Evolutionary conservation across 2,888 invertebrate species (phyloP).

Genomic region (Mythimna impura): DNA sequence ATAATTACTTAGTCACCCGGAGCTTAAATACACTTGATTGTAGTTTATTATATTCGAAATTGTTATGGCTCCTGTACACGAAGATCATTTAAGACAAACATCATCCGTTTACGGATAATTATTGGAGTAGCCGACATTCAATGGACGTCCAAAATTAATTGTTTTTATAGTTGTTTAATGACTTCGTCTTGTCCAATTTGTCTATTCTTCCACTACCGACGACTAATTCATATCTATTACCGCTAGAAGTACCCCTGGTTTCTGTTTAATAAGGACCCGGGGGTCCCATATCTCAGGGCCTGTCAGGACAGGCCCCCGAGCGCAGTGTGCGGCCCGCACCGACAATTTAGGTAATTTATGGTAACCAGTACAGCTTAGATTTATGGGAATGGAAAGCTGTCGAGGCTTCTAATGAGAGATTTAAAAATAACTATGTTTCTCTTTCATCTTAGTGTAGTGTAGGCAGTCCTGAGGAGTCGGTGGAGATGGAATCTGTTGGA

Average conservation of each 20-base stretch:
- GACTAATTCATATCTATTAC: slow-evolving; percentile 58
- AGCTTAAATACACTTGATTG: slow-evolving; percentile 41
- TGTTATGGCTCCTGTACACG: slow-evolving; percentile 29
- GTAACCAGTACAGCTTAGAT: slow-evolving; percentile 55
- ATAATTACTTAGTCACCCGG: slow-evolving; percentile 45
- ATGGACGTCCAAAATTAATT: slow-evolving; percentile 19
- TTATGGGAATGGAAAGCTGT: slow-evolving; percentile 63
- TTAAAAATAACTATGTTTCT: slow-evolving; percentile 61
- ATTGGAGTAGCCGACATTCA: slow-evolving; percentile 2
- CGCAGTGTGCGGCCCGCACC: slow-evolving; percentile 65
- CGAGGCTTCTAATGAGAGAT: slow-evolving; percentile 59
- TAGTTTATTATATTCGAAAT: slow-evolving; percentile 47
- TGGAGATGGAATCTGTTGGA: slow-evolving; percentile 10
- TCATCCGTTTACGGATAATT: not conserved
- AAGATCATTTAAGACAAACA: slow-evolving; percentile 17
- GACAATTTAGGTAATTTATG: slow-evolving; percentile 72
- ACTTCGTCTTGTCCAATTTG: slow-evolving; percentile 22
- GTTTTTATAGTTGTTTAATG: slow-evolving; percentile 17
- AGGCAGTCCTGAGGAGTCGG: slow-evolving; percentile 13
- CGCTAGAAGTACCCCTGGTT: slow-evolving; percentile 12
- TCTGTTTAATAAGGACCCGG: slow-evolving; percentile 54
- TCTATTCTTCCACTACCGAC: slow-evolving; percentile 37
- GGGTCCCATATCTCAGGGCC: slow-evolving; percentile 54
- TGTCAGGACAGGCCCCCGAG: slow-evolving; percentile 54
- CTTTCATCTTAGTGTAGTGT: slow-evolving; percentile 34